Percentiles rank a stretch among this genome's conserved stretches.
These are phyloP conservation scores for Hylaeus anthracinus DNA, from an alignment of 1,140 invertebrate genomes.

Conservation along the genomic window DNA sequence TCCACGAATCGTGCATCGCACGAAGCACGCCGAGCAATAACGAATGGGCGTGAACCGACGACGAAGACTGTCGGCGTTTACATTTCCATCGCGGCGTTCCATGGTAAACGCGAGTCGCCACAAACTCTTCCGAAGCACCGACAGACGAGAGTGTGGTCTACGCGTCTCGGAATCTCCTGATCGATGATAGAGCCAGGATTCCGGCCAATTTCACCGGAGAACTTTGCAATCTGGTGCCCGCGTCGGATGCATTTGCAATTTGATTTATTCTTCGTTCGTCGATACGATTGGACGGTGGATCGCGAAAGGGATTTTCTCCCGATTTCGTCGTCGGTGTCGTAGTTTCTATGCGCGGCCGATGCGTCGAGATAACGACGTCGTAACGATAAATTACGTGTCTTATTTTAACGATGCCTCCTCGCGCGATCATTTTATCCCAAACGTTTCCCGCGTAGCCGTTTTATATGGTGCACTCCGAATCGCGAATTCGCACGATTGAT, in stretches of 20 bases:
- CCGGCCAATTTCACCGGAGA: conserved; percentile 51
- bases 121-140: neutral
- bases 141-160: neutral
- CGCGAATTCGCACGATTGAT: neutral
- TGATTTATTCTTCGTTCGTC: conserved; percentile 53
- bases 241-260: conserved; percentile 58
- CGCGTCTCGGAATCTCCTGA: conserved; percentile 35
- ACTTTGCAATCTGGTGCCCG: conserved; percentile 56
- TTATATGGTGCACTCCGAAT: too few species aligned
- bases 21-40: neutral
- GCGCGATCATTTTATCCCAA: conserved; percentile 8
- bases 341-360: neutral
- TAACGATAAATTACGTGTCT: conserved; percentile 34
- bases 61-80: neutral
- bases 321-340: neutral
- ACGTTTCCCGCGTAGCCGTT: too few species aligned
- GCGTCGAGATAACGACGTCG: neutral
- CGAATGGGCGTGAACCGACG: neutral
- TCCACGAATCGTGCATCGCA: conserved; percentile 10
- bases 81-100: conserved; percentile 20
- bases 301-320: conserved; percentile 6
- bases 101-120: neutral
- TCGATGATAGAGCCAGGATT: conserved; percentile 41
- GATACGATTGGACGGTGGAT: conserved; percentile 25
- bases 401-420: neutral